phyloP scores from a whole-genome alignment of 1,140 invertebrate species.

The Thaumetopoea pityocampa region DNA sequence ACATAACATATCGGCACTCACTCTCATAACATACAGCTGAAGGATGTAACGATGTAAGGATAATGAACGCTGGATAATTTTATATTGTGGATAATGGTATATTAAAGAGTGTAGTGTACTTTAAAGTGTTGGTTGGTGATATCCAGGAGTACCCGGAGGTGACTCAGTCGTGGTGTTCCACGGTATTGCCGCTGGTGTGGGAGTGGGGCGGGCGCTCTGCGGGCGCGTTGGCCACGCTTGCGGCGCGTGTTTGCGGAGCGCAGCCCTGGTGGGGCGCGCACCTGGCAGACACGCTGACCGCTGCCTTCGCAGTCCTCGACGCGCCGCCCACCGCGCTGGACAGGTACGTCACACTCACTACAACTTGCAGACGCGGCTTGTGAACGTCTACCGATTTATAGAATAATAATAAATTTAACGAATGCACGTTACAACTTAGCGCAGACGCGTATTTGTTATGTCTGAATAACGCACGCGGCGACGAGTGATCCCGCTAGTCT shows the following conservation, averaged over 20 bases:
- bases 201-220: constrained; percentile 58
- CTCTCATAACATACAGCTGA: no score
- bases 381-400: no score
- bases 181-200: constrained; percentile 54
- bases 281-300: constrained; percentile 86
- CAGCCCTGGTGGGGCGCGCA: constrained; percentile 93
- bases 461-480: no score
- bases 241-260: constrained; percentile 87
- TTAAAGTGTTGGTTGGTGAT: background rate
- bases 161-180: constrained; percentile 38
- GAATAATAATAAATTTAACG: no score
- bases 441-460: no score
- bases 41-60: no score
- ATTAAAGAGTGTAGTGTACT: background rate
- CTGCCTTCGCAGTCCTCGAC: constrained; percentile 87
- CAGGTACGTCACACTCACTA: constrained; percentile 76
- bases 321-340: constrained; percentile 89
- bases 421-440: no score
- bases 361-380: no score
- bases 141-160: constrained; percentile 37
- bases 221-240: constrained; percentile 81
- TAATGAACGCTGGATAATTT: no score
- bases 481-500: no score
- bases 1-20: no score
- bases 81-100: no score